Evolutionary conservation across 2,113 vertebrate genomes (phyloP).

Genomic region (Gymnocephalus cernua): DNA sequence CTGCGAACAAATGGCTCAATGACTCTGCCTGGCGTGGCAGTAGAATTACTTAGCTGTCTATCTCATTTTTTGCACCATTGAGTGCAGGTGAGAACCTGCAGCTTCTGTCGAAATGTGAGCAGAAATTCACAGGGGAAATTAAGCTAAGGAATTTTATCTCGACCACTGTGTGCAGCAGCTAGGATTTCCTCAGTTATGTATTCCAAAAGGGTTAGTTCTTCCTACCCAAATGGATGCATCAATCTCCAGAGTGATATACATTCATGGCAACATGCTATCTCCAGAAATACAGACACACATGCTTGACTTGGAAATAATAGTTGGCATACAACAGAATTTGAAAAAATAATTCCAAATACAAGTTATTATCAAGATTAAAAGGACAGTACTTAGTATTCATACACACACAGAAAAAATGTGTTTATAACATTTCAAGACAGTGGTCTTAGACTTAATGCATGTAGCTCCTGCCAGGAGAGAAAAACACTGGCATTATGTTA

Average conservation of each 20-base stretch:
- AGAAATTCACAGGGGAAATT: not conserved
- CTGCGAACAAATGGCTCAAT: slow-evolving; percentile 33
- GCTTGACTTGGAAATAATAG: not conserved
- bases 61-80: slow-evolving; percentile 14
- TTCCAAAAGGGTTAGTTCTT: not conserved
- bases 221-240: not conserved
- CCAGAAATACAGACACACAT: not conserved
- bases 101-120: not conserved
- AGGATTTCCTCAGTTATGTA: not conserved
- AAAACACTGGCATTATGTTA: not conserved
- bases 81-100: slow-evolving; percentile 12
- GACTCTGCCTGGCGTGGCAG: not conserved
- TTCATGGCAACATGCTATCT: not conserved
- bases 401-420: not conserved
- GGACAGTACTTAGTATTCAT: not conserved
- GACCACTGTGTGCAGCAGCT: not conserved
- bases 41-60: slow-evolving; percentile 18
- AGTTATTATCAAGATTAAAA: not conserved
- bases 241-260: not conserved
- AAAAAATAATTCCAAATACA: not conserved
- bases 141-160: slow-evolving; percentile 10
- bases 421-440: not conserved
- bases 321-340: not conserved
- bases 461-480: not conserved
- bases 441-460: not conserved